Percentiles rank a stretch among this genome's conserved stretches.
Conservation (phyloP, 2,113 vertebrate genomes). For the Columbina picui region DNA sequence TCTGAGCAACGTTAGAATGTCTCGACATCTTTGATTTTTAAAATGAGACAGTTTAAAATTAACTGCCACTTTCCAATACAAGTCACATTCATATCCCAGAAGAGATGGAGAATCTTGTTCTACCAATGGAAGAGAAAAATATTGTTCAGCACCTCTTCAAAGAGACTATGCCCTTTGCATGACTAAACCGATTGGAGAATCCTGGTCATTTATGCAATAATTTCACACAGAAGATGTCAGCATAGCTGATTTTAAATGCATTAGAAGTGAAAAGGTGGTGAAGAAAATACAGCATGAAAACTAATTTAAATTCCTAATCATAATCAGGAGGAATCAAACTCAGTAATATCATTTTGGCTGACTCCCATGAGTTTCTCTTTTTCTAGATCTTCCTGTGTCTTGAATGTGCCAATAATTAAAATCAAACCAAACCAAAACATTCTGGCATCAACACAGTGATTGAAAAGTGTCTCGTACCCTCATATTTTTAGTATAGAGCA, state of each 20-base stretch:
- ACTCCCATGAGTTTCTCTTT: not conserved
- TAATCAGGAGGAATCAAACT: not conserved
- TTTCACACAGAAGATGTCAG: not conserved
- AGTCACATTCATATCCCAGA: not conserved
- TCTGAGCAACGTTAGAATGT: not conserved
- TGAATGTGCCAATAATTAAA: constrained; percentile 2
- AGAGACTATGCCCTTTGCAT: not conserved
- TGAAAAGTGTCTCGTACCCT: not conserved
- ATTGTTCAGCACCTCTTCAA: not conserved
- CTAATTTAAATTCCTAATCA: constrained; percentile 15
- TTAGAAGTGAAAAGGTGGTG: not conserved
- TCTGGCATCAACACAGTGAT: not conserved
- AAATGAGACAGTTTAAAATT: not conserved
- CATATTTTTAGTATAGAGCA: not conserved
- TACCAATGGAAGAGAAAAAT: not conserved
- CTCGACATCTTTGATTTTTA: not conserved
- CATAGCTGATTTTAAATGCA: constrained; percentile 26
- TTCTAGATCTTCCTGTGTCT: not conserved
- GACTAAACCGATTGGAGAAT: not conserved
- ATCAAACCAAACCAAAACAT: not conserved
- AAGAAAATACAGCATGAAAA: constrained; percentile 20
- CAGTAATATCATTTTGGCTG: not conserved
- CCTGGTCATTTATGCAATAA: not conserved
- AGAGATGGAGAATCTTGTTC: not conserved
- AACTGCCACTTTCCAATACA: not conserved